phyloP scores from a whole-genome alignment of 2,113 vertebrate species.

The Erythrolamprus reginae region DNA sequence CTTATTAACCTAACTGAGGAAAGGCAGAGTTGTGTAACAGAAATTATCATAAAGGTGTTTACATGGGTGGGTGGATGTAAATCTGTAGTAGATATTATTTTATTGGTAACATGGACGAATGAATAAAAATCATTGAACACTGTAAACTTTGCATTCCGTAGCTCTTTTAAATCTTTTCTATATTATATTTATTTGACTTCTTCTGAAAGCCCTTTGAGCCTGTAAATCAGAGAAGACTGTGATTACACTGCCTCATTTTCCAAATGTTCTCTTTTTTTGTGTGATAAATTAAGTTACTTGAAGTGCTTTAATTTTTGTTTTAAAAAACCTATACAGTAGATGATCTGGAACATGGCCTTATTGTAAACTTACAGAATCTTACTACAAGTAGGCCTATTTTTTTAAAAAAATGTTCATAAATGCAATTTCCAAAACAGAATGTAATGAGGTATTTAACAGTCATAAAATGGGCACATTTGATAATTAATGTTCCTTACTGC shows the following conservation, averaged over 20 bases:
- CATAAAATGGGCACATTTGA: constrained; percentile 74
- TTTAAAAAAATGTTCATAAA: constrained; percentile 54
- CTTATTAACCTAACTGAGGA: constrained; percentile 41
- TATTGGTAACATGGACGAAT: constrained; percentile 47
- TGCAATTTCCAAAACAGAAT: constrained; percentile 67
- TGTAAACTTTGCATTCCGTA: constrained; percentile 33
- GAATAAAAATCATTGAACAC: constrained; percentile 52
- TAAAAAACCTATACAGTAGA: constrained; percentile 11
- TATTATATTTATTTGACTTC: neutral
- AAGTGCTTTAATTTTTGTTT: constrained; percentile 21
- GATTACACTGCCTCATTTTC: constrained; percentile 26
- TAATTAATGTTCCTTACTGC: constrained; percentile 74
- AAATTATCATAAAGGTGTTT: constrained; percentile 44
- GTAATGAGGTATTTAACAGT: constrained; percentile 73
- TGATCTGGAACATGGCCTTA: constrained; percentile 23
- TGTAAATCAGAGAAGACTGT: constrained; percentile 14
- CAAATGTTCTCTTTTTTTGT: constrained; percentile 27
- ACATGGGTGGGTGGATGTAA: constrained; percentile 43
- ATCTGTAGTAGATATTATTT: constrained; percentile 42
- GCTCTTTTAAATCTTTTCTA: constrained; percentile 23
- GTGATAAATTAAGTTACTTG: constrained; percentile 35
- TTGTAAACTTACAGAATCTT: constrained; percentile 38
- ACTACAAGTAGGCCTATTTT: constrained; percentile 29
- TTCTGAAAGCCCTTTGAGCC: constrained; percentile 23
- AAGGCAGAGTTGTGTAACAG: constrained; percentile 30